Evolutionary conservation across 2,797 vertebrate genomes (phyloP), one percentile per base, ranked within the genome.

Genomic region (Cottoperca gobio): DNA sequence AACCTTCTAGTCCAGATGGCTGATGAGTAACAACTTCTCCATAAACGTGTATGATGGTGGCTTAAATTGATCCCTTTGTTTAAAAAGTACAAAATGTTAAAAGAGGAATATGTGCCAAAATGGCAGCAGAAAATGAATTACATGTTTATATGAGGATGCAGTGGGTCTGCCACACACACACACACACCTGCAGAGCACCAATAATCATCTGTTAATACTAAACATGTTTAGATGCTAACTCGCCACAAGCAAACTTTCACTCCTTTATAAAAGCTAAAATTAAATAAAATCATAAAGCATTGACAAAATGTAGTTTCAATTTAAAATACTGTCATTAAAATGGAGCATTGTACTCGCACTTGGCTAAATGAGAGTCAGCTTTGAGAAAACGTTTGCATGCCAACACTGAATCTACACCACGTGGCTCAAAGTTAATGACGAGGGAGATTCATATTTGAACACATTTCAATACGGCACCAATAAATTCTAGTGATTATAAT

Each of bases 271-370:
- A 8, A 53, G 67, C 73, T 63, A 69, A 72, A 61, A 80, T 83
- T 76, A 88, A 91, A 89, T 73, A 70, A 72, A 86, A 46, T 52
- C n/a, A 70, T 57, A 77, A 89, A 57, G 77, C 57, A 71, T 21
- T 69, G 26, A 77, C 37, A 73, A 70, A 69, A 85, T 19, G 55
- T 40, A 61, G 57, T 74, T 60, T 67, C 31, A 57, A 76, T 81
- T 82, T 72, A 88, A 91, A 92, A 92, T 86, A 87, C 82, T 87
- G 82, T 79, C 69, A 70, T 68, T 81, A 82, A 86, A 87, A 77
- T 26, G 16, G 28, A 81, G 75, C 63, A 58, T 59, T 69, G 61
- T 76, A 67, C 53, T 64, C 75, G 55, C 28, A 26, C 6, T 78
- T n/a, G 35, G 67, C 33, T 16, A 5, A 40, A 37, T 6, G 61